A percentile compares a stretch with the other conserved stretches of the same genome.
phyloP scores from a whole-genome alignment of 2,888 invertebrate species.

The Caenorhabditis afra region DNA sequence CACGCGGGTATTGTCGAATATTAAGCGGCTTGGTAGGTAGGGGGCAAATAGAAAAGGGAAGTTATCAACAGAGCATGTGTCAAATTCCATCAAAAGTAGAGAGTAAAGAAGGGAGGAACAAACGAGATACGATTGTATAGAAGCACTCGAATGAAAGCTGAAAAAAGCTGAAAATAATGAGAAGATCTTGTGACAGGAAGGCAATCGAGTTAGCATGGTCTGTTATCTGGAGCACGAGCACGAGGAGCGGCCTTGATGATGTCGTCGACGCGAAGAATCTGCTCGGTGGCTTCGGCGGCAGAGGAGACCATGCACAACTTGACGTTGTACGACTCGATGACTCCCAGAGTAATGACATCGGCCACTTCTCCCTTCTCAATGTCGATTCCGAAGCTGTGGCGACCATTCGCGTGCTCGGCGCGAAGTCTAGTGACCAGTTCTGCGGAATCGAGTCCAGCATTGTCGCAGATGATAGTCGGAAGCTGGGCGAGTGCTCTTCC shows the following conservation, averaged over 20 bases:
- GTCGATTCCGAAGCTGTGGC: constrained; percentile 88
- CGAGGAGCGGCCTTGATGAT: constrained; percentile 86
- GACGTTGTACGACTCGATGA: constrained; percentile 97
- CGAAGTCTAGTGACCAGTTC: constrained; percentile 93
- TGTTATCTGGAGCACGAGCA: constrained; percentile 73
- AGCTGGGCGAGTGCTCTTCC: constrained; percentile 88
- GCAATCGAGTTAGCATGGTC: constrained; percentile 73
- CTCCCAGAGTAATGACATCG: constrained; percentile 92
- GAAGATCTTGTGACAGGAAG: constrained; percentile 44
- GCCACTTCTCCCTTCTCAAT: constrained; percentile 91
- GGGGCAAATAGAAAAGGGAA: constrained; percentile 38
- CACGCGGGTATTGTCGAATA: constrained; percentile 47
- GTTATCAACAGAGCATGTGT: constrained; percentile 18
- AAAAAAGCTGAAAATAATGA: constrained; percentile 22
- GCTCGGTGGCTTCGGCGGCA: constrained; percentile 85
- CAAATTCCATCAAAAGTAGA: constrained; percentile 38
- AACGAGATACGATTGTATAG: constrained; percentile 56
- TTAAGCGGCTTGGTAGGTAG: constrained; percentile 8
- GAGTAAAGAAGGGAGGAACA: neutral
- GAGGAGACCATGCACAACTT: constrained; percentile 95
- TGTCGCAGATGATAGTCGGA: constrained; percentile 97
- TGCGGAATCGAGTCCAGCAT: constrained; percentile 97
- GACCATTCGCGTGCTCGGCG: constrained; percentile 91
- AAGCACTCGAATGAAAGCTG: constrained; percentile 60
- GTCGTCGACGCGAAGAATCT: constrained; percentile 98